phyloP scores from a whole-genome alignment of 2,888 invertebrate genomes.

The Girardia tigrina region DNA sequence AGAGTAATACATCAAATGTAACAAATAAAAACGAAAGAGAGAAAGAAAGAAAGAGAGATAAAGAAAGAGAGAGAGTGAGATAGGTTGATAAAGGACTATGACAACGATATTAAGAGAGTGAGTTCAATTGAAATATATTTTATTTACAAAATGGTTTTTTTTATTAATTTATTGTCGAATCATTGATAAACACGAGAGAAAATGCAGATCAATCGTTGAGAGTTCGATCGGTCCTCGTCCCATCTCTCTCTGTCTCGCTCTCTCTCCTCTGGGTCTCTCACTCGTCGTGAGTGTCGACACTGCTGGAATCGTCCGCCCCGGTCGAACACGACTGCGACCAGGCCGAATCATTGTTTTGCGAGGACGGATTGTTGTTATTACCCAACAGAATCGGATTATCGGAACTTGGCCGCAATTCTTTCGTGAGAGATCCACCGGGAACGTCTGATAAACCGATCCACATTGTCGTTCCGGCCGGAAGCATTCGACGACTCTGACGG shows the following conservation, averaged over 20 bases:
- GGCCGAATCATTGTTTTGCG: conserved; percentile 8
- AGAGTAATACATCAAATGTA: neutral
- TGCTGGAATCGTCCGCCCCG: conserved; percentile 3
- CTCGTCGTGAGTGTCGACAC: conserved; percentile 19
- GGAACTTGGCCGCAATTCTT: conserved; percentile 16
- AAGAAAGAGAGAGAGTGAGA: neutral
- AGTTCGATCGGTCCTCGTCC: neutral
- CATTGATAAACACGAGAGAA: neutral
- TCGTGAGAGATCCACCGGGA: conserved; percentile 27
- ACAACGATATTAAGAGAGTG: too few species aligned
- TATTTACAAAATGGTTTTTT: conserved; percentile 5
- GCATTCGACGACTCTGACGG: conserved; percentile 10
- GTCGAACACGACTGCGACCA: conserved; percentile 13
- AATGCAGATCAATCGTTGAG: neutral
- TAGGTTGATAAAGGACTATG: too few species aligned
- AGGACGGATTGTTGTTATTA: conserved; percentile 3
- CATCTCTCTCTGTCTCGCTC: neutral
- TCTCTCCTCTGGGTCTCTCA: neutral
- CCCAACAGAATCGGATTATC: neutral
- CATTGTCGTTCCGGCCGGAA: conserved; percentile 34
- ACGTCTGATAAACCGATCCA: conserved; percentile 31
- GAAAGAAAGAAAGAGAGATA: neutral
- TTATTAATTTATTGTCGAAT: neutral
- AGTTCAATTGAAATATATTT: too few species aligned
- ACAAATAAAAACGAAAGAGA: neutral